phyloP scores from a whole-genome alignment of 2,888 invertebrate species.

The Cheilosia vulpina region DNA sequence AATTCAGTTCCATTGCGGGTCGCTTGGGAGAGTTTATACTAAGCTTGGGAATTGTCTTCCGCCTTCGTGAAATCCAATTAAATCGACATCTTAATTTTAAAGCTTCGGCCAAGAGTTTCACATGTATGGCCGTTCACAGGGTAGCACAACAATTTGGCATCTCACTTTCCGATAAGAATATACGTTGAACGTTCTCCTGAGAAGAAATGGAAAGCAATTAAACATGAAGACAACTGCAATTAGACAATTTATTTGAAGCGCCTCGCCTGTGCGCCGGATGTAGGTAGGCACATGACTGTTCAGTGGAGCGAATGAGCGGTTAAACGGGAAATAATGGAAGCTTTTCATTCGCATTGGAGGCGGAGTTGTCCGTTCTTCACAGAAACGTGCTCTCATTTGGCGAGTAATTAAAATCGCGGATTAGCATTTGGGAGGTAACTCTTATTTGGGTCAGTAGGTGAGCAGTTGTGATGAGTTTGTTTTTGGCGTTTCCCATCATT shows the following conservation, averaged over 20 bases:
- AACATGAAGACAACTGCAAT: conserved; percentile 33
- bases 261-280: conserved; percentile 3
- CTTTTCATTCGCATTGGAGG: neutral
- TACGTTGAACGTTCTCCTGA: conserved; percentile 10
- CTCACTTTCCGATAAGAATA: conserved; percentile 60
- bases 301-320: conserved; percentile 45
- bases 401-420: conserved; percentile 9
- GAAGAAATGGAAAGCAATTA: conserved; percentile 61
- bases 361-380: conserved; percentile 1
- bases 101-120: conserved; percentile 2
- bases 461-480: no score
- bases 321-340: conserved; percentile 32
- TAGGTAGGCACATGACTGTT: conserved; percentile 1
- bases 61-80: conserved; percentile 51
- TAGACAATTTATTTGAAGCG: conserved; percentile 52
- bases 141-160: conserved; percentile 36
- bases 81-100: conserved; percentile 42
- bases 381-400: neutral
- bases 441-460: conserved; percentile 18
- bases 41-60: conserved; percentile 55
- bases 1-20: conserved; percentile 12
- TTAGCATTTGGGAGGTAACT: neutral
- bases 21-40: conserved; percentile 2
- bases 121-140: conserved; percentile 34
- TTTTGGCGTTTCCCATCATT: no score